Evolutionary conservation across 2,888 invertebrate genomes (phyloP).

Genomic region (Coleophora flavipennella): DNA sequence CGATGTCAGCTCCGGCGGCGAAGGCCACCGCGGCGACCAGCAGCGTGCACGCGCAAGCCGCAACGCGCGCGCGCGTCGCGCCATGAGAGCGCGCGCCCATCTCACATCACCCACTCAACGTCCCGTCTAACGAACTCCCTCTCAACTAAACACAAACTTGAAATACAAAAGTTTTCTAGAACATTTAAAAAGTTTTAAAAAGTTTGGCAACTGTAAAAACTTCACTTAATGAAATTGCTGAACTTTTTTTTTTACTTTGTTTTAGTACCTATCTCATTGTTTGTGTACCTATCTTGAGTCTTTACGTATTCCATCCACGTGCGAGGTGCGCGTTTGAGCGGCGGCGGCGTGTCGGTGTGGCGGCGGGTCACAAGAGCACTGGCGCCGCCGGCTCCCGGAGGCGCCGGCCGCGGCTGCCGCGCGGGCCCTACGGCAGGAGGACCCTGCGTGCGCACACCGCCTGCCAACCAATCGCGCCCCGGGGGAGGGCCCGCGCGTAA

Average conservation of each 20-base stretch:
- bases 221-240: too few species aligned
- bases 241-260: too few species aligned
- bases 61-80: conserved; percentile 25
- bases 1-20: conserved; percentile 52
- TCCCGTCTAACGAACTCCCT: not conserved
- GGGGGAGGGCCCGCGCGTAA: conserved; percentile 67
- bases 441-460: conserved; percentile 63
- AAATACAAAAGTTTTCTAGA: not conserved
- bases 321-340: conserved; percentile 14
- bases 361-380: conserved; percentile 58
- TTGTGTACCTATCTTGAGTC: too few species aligned
- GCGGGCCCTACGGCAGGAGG: conserved; percentile 55
- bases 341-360: conserved; percentile 26
- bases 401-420: conserved; percentile 53
- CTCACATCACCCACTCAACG: conserved; percentile 53
- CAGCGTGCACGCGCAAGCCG: conserved; percentile 56
- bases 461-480: conserved; percentile 49
- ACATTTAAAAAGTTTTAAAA: conserved; percentile 2
- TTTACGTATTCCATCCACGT: conserved; percentile 13
- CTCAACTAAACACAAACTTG: not conserved
- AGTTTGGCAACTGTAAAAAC: not conserved
- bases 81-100: conserved; percentile 37
- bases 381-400: conserved; percentile 29
- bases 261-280: not conserved
- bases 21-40: conserved; percentile 30